phyloP scores from a whole-genome alignment of 92 coral and sea anemone genomes.

The Pocillopora grandis region DNA sequence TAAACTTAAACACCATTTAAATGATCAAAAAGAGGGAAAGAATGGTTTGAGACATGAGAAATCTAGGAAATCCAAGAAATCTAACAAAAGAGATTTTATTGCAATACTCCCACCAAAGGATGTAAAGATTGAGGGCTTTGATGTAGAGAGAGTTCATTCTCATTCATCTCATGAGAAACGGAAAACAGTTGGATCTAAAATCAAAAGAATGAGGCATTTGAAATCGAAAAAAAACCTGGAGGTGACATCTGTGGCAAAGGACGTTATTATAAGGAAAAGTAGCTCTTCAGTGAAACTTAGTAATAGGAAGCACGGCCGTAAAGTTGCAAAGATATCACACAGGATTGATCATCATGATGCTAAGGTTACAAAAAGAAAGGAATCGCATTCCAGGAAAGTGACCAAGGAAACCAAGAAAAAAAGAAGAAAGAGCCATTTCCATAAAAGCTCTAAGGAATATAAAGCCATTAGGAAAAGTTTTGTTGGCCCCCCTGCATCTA shows the following conservation, averaged over 20 bases:
- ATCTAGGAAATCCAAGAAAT: slow-evolving; percentile 14
- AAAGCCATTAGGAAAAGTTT: slow-evolving; percentile 16
- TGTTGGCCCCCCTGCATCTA: background rate
- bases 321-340: background rate
- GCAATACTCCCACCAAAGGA: slow-evolving; percentile 27
- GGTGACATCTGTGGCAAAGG: background rate
- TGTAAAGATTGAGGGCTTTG: slow-evolving; percentile 26
- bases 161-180: background rate
- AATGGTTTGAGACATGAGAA: background rate
- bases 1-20: background rate
- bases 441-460: background rate
- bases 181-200: background rate
- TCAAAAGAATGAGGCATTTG: background rate
- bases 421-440: background rate
- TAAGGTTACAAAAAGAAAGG: background rate
- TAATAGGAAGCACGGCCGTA: background rate
- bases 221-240: background rate
- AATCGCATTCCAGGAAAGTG: background rate
- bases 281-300: too few relatives aligned
- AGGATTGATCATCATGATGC: background rate
- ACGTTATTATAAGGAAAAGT: background rate
- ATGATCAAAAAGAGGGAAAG: background rate
- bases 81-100: slow-evolving; percentile 24
- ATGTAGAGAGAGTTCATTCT: slow-evolving; percentile 19
- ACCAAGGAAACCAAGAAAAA: background rate